These are phyloP conservation scores for Temnothorax curvispinosus DNA, from an alignment of 1,140 invertebrate genomes.

Conservation along the genomic window DNA sequence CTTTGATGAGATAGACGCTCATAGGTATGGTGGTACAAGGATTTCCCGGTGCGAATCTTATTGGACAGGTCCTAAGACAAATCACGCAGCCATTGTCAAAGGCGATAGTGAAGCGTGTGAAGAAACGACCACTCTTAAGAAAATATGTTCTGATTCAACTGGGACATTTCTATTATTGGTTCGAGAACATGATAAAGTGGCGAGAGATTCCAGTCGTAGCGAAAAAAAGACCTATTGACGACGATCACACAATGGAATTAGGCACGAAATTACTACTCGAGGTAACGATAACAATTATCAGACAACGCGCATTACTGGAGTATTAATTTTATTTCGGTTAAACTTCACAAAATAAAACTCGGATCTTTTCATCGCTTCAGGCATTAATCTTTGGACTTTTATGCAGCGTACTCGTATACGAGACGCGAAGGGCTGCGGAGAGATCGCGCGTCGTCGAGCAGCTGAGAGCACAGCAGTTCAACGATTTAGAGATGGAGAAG, in stretches of 20 bases:
- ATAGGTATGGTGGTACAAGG: not conserved
- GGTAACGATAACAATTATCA: not conserved
- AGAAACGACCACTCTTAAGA: slow-evolving; percentile 24
- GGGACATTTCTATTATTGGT: slow-evolving; percentile 28
- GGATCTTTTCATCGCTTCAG: not conserved
- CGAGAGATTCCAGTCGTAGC: not conserved
- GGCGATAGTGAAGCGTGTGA: slow-evolving; percentile 2
- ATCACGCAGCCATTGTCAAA: slow-evolving; percentile 34
- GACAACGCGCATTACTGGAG: not conserved
- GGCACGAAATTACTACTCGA: slow-evolving; percentile 22
- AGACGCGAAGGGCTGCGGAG: not conserved
- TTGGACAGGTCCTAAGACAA: slow-evolving; percentile 8
- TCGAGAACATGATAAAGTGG: not conserved
- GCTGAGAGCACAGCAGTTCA: not conserved
- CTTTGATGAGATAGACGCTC: not conserved
- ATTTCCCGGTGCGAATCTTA: slow-evolving; percentile 3
- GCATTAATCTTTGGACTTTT: slow-evolving; percentile 21
- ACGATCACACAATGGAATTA: not conserved
- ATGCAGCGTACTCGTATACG: not conserved
- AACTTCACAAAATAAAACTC: not conserved
- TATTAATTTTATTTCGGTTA: not conserved
- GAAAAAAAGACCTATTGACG: not conserved
- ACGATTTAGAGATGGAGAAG: not conserved
- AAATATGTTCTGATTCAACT: slow-evolving; percentile 40
- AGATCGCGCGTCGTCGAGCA: not conserved